phyloP scores from a whole-genome alignment of 2,797 vertebrate species.

The Australoheros facetus region DNA sequence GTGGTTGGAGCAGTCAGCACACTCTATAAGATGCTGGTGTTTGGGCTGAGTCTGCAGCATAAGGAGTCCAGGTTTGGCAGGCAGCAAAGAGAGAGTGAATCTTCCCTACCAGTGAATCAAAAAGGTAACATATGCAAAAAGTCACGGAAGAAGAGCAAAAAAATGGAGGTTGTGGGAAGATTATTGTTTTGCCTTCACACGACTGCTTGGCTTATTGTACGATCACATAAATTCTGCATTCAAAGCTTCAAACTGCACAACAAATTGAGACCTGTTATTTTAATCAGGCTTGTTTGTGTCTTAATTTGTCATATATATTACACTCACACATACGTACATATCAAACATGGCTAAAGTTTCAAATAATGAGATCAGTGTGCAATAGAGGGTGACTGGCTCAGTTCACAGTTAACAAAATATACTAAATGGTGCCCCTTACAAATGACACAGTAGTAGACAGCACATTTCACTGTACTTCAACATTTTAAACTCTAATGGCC shows the following conservation, averaged over 20 bases:
- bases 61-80: neutral
- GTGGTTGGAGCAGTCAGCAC: conserved; percentile 63
- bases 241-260: neutral
- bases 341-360: too few relatives aligned
- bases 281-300: neutral
- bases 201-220: neutral
- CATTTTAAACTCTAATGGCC: neutral
- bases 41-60: conserved; percentile 49
- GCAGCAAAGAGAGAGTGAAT: neutral
- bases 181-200: neutral
- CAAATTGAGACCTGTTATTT: neutral
- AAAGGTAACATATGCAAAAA: conserved; percentile 45
- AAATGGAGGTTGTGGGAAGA: neutral
- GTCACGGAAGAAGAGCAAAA: neutral
- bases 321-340: neutral
- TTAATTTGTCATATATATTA: neutral
- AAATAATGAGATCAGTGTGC: too few relatives aligned
- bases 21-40: conserved; percentile 68
- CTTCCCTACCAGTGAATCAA: conserved; percentile 36
- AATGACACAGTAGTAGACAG: neutral
- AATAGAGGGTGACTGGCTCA: neutral
- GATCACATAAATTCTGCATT: neutral
- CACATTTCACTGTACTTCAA: neutral
- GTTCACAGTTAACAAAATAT: neutral
- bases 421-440: neutral